phyloP scores from a whole-genome alignment of 2,113 vertebrate genomes.

The Myrmecophaga tridactyla region DNA sequence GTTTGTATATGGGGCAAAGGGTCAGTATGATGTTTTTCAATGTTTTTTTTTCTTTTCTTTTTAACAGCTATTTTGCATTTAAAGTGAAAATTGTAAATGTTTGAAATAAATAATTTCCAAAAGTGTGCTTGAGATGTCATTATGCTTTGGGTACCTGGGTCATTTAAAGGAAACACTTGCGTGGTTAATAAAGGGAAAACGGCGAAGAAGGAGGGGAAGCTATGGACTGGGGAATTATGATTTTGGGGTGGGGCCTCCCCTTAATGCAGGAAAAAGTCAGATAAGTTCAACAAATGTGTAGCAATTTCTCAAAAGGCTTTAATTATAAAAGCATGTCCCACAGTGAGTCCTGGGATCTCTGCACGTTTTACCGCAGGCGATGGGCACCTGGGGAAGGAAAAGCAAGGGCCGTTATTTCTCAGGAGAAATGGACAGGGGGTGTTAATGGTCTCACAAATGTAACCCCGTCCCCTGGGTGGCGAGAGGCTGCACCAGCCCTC shows the following conservation, averaged over 20 bases:
- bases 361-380: background rate
- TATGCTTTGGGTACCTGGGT: background rate
- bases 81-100: conserved; percentile 56
- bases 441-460: background rate
- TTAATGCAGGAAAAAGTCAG: background rate
- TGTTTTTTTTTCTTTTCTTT: background rate
- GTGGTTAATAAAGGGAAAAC: background rate
- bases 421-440: background rate
- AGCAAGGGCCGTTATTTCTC: background rate
- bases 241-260: background rate
- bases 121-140: background rate
- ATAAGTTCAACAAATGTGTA: background rate
- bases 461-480: background rate
- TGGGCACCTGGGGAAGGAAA: background rate
- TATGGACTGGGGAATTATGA: no score
- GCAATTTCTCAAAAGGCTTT: conserved; percentile 18
- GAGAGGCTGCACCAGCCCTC: background rate
- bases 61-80: conserved; percentile 55
- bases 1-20: no score
- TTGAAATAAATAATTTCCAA: conserved; percentile 69
- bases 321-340: conserved; percentile 11
- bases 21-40: no score
- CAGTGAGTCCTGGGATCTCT: background rate
- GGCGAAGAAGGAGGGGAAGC: background rate
- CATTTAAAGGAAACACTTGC: background rate